Percentiles rank a stretch among this genome's conserved stretches.
These are phyloP conservation scores for Dascillus cervinus DNA, from an alignment of 2,888 invertebrate species.

Conservation along the genomic window DNA sequence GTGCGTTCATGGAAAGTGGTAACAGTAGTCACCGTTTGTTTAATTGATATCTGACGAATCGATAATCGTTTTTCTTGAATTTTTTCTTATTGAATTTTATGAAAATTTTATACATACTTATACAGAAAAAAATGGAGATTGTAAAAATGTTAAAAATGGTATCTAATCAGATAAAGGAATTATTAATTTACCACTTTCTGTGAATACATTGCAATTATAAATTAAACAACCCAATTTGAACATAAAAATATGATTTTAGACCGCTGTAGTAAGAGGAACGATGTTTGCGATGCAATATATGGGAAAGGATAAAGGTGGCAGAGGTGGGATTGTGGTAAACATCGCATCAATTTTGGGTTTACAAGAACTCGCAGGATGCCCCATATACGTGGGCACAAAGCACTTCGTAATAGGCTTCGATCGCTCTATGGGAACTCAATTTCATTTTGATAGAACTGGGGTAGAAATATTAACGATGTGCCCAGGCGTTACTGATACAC, in stretches of 20 bases:
- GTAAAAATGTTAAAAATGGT: too few species aligned
- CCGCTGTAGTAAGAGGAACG: constrained; percentile 43
- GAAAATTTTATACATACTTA: too few species aligned
- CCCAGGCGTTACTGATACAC: constrained; percentile 41
- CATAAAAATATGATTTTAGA: constrained; percentile 28
- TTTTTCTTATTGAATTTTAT: too few species aligned
- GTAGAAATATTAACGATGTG: constrained; percentile 42
- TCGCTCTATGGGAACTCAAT: constrained; percentile 42
- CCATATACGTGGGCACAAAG: constrained; percentile 55
- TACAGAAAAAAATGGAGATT: too few species aligned
- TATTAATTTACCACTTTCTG: too few species aligned
- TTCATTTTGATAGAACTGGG: constrained; percentile 33
- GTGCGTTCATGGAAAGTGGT: too few species aligned
- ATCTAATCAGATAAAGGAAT: too few species aligned
- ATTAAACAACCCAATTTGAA: too few species aligned
- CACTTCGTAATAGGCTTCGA: constrained; percentile 48
- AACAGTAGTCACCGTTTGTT: too few species aligned
- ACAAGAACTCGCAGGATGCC: constrained; percentile 46
- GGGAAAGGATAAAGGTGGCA: constrained; percentile 51
- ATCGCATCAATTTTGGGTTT: constrained; percentile 55
- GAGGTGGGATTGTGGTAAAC: constrained; percentile 61
- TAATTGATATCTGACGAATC: too few species aligned
- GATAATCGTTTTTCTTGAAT: too few species aligned
- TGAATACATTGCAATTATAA: too few species aligned
- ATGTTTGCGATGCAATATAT: constrained; percentile 52